Conservation (phyloP, 2,797 vertebrate species). For the Alca torda region DNA sequence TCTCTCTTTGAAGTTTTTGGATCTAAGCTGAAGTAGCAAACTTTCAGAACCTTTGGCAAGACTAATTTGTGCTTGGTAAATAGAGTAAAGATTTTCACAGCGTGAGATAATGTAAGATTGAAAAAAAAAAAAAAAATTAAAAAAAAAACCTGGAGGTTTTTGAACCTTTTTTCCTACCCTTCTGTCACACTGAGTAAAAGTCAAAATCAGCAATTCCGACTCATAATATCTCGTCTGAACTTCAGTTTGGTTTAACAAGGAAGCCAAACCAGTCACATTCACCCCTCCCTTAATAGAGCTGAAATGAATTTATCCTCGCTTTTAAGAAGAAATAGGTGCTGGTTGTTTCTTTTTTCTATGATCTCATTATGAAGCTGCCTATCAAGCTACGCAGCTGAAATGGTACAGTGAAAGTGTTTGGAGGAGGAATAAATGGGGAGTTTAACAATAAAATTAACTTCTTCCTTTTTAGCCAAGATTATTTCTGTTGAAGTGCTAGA, state of each 20-base stretch:
- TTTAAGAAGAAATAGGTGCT: conserved; percentile 63
- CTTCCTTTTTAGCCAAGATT: background rate
- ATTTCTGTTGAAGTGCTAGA: background rate
- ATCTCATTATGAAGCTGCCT: conserved; percentile 61
- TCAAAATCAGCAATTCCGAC: conserved; percentile 66
- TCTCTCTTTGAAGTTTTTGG: conserved; percentile 69
- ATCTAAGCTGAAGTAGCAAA: conserved; percentile 63
- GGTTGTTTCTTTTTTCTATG: conserved; percentile 44
- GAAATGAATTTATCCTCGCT: conserved; percentile 53
- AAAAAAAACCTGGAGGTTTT: conserved; percentile 17
- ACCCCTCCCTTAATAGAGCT: conserved; percentile 45
- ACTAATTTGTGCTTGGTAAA: conserved; percentile 77
- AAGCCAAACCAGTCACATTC: conserved; percentile 46
- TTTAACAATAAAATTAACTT: conserved; percentile 41
- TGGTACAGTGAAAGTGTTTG: background rate
- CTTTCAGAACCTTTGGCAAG: conserved; percentile 74
- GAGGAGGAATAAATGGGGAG: background rate
- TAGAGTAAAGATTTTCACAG: conserved; percentile 76
- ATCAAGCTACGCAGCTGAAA: conserved; percentile 23
- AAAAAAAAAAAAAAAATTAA: background rate
- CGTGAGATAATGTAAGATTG: conserved; percentile 45
- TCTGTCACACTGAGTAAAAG: conserved; percentile 48
- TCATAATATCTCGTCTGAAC: conserved; percentile 59
- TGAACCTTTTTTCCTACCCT: conserved; percentile 26
- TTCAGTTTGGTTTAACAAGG: conserved; percentile 51